A percentile compares a stretch with the other conserved stretches of the same genome.
phyloP scores from a whole-genome alignment of 2,113 vertebrate species.

The Hiodon alosoides region DNA sequence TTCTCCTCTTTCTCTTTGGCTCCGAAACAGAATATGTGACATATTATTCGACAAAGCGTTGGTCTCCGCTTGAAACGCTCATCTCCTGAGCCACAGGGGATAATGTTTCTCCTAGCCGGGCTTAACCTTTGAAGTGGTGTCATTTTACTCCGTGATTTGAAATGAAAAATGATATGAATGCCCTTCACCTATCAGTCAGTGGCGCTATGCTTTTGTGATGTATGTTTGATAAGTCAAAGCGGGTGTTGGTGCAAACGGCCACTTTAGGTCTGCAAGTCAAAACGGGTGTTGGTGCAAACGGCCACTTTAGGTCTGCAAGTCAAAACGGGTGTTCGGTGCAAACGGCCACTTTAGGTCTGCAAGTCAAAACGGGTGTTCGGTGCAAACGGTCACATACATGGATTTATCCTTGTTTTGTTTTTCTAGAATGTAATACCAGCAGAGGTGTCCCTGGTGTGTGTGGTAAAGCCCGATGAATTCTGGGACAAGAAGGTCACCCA shows the following conservation, averaged over 20 bases:
- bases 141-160: background rate
- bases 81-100: background rate
- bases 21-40: conserved; percentile 9
- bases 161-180: background rate
- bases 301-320: too few relatives aligned
- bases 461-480: conserved; percentile 98
- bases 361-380: too few relatives aligned
- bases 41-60: background rate
- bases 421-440: conserved; percentile 93
- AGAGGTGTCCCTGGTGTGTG: conserved; percentile 95
- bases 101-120: background rate
- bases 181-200: background rate
- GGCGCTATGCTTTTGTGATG: background rate
- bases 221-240: background rate
- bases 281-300: too few relatives aligned
- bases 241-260: too few relatives aligned
- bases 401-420: too few relatives aligned
- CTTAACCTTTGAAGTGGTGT: background rate
- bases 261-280: too few relatives aligned
- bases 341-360: too few relatives aligned
- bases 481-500: conserved; percentile 99
- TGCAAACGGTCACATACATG: too few relatives aligned
- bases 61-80: background rate
- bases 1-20: background rate
- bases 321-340: too few relatives aligned